Base-by-base conservation (phyloP, 2,888 invertebrate genomes). In the Nezara viridula region DNA sequence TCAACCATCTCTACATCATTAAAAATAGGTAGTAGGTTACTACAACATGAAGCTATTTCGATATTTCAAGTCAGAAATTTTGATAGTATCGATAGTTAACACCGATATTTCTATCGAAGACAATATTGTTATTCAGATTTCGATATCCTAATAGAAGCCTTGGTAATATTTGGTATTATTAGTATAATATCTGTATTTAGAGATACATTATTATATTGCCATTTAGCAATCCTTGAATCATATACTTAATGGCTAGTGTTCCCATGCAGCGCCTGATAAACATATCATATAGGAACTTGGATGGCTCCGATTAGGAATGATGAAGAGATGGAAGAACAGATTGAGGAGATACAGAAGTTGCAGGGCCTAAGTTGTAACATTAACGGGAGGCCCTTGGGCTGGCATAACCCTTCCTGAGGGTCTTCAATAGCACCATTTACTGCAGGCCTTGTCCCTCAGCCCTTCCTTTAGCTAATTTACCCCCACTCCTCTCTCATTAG, bases 301-400 rank as follows among this genome's bases (percentile, higher is more conserved):
- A 60, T 19, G 37, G 19, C 6, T 9, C 7, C 32, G 66, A 73
- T 73, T 73, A 73, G 66, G 27, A 32, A 73, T 37, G 66, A 73
- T 19, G 32, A 24, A 27, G 32, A 73, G 37, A 37, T 37, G 16
- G 37, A 44, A 19, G 24, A 2, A n/a, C 81, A n/a, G 81, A 81
- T 81, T 24, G 81, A 81, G 81, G n/a, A 44, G 81, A 81, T n/a
- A 81, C 81, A 40, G 81, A 81, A 81, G 81, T 81, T 81, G 81
- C 40, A 81, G 40, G n/a, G 44, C 44, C 21, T 44, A 81, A 81
- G 81, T 81, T 81, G 81, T 7, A n/a, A 44, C 81, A 81, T 81
- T 81, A 81, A 44, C 81, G 81, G 16, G 1, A 5, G 14, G 32
- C 81, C 81, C 40, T 60, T 27, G n/a, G 40, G 44, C 81, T 44